Conservation (phyloP, 2,888 invertebrate species). For the Drosophila borborema region DNA sequence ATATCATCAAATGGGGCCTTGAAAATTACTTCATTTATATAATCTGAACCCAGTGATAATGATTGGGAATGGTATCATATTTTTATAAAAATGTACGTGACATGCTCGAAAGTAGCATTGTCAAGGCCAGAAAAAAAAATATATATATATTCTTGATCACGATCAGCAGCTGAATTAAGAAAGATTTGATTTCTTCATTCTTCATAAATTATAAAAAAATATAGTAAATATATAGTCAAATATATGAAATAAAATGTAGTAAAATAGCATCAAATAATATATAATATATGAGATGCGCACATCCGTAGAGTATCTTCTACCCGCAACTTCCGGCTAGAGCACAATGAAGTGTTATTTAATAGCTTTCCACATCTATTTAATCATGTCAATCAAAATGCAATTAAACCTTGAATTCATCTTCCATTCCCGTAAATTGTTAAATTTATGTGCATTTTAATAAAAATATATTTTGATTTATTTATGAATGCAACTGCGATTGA, state of each 20-base stretch:
- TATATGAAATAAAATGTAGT: too few relatives aligned
- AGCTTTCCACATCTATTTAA: not conserved
- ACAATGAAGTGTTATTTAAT: not conserved
- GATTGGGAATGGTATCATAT: not conserved
- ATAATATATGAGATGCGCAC: too few relatives aligned
- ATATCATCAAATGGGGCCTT: not conserved
- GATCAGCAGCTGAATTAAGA: not conserved
- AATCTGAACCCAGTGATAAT: not conserved
- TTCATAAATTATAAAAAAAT: too few relatives aligned
- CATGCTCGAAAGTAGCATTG: not conserved
- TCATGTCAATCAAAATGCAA: slow-evolving; percentile 6
- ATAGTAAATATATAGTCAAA: too few relatives aligned
- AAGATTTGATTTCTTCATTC: too few relatives aligned
- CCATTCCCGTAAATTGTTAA: not conserved
- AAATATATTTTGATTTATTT: not conserved
- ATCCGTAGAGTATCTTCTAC: not conserved
- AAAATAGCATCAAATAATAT: too few relatives aligned
- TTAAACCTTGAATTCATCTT: not conserved
- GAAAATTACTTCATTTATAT: not conserved
- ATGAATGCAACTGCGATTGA: not conserved
- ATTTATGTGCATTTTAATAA: slow-evolving; percentile 22
- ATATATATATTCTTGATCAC: not conserved
- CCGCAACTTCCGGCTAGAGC: not conserved
- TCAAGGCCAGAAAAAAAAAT: not conserved
- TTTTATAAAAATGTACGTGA: not conserved